Evolutionary conservation across 23 tunicate species (phyloP), one percentile per base, ranked within the genome.

Genomic region (Ciona savignyi): DNA sequence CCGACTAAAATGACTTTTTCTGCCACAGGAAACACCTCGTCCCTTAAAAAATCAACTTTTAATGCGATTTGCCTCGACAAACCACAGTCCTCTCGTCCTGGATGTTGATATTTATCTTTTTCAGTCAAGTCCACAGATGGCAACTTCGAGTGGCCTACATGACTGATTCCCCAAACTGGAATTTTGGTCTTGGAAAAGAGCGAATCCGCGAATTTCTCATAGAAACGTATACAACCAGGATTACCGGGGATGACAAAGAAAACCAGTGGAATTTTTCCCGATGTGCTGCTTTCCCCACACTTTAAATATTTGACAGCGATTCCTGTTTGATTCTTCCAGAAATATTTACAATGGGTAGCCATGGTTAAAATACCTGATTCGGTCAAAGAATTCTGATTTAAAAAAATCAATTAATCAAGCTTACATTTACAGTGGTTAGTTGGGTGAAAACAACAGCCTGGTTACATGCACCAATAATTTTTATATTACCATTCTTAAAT

Each of bases 221-320:
- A 91, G 60, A 91, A 84, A 15, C 76, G 78, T 22, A 91, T 85
- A 42, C 83, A 77, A 11, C 97, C 97, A 61, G 97, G 97, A 35
- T 91, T 91, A 20, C 97, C 97, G 1, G 97, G 97, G 3, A 91
- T 84, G 26, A 91, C 79, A 0, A 91, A 80, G 34, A 68, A 84
- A 20, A 80, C 56, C 4, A 67, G 25, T 0, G 87, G 75, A 0
- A 0, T 2, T 31, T 42, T 65, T 4, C 60, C 22, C 23, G 34
- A 30, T 3, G 21, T 2, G 1, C 22, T 28, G 1, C 49, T 6
- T n/a, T n/a, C n/a, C 1, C 29, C 60, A 29, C 70, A 35, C 42
- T 83, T 83, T 80, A 83, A 70, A 63, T 76, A 79, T 29, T 83
- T 34, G 24, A 77, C 4, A 25, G 89, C 73, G 35, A 76, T 30